Evolutionary conservation across 2,888 invertebrate genomes (phyloP), one percentile per base, ranked within the genome.

Genomic region (Acanthacorydalis orientalis): DNA sequence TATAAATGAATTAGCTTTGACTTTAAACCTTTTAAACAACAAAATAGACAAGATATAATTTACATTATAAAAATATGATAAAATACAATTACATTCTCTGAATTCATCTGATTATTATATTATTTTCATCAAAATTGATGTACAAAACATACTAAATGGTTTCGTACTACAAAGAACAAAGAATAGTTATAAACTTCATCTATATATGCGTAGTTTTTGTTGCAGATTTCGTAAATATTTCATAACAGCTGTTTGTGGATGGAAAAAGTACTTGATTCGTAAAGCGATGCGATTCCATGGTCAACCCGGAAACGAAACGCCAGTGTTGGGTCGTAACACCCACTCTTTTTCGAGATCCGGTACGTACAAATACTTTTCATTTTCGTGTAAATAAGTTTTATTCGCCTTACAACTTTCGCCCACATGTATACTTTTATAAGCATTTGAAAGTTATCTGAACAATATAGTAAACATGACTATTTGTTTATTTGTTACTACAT

Each of bases 141-240:
- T 23, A 23, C 23, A 6, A 15, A 16, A 7, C 31, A 48, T 35
- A 11, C 23, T 15, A 31, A n/a, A n/a, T 11, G 12, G 8, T 14
- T n/a, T 48, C 33, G 23, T 47, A 33, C 11, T 46, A 23, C 12
- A 47, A 31, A 35, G 23, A 48, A 48, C 33, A 47, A 23, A 49
- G 35, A 33, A 31, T 15, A 23, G 23, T 35, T n/a, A 41, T 31
- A 34, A 16, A 41, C 11, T 33, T 46, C 32, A 42, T 33, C 32
- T 31, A 16, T 38, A 33, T 14, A 46, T 9, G 16, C 14, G 35
- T n/a, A 43, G 44, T 51, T 52, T 46, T 46, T 44, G 1, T 68
- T 58, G 32, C 64, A 82, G 82, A 61, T 82, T 82, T 63, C 69
- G 81, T 39, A 70, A 78, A 50, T 82, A 82, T 60, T 83, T 81